These are phyloP conservation scores for Dynastes tityus DNA, from an alignment of 2,888 invertebrate genomes.

Conservation along the genomic window DNA sequence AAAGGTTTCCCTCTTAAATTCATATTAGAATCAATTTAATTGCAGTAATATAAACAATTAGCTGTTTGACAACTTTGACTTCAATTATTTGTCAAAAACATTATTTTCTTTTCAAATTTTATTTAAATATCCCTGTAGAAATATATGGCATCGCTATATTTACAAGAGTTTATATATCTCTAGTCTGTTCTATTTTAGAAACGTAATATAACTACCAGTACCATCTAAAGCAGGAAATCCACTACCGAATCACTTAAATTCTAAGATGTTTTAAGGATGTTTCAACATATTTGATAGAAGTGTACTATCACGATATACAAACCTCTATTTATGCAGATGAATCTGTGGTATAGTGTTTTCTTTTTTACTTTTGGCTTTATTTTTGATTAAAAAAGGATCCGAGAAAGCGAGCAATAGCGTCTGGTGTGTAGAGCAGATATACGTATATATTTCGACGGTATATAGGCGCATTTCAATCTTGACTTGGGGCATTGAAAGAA, in stretches of 20 bases:
- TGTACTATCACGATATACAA: conserved; percentile 23
- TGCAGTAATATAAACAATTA: too few relatives aligned
- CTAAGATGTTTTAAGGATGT: background rate
- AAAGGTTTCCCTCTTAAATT: too few relatives aligned
- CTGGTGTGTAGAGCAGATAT: conserved; percentile 14
- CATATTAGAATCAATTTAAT: too few relatives aligned
- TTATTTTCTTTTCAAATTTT: too few relatives aligned
- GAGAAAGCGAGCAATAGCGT: conserved; percentile 38
- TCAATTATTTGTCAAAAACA: too few relatives aligned
- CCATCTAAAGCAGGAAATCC: background rate
- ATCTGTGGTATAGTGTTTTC: conserved; percentile 5
- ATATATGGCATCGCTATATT: too few relatives aligned
- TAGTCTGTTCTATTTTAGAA: too few relatives aligned
- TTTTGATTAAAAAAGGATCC: conserved; percentile 41
- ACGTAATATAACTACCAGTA: too few relatives aligned
- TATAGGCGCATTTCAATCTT: conserved; percentile 43
- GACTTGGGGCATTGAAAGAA: conserved; percentile 43
- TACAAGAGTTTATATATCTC: too few relatives aligned
- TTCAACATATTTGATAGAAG: conserved; percentile 3
- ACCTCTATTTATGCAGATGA: conserved; percentile 26
- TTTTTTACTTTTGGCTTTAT: conserved; percentile 21
- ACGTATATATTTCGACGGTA: conserved; percentile 31
- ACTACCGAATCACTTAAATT: conserved; percentile 18
- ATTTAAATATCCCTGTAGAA: too few relatives aligned
- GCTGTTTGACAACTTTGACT: too few relatives aligned